Evolutionary conservation across 1,140 invertebrate species (phyloP).

Genomic region (Meloidogyne exigua): DNA sequence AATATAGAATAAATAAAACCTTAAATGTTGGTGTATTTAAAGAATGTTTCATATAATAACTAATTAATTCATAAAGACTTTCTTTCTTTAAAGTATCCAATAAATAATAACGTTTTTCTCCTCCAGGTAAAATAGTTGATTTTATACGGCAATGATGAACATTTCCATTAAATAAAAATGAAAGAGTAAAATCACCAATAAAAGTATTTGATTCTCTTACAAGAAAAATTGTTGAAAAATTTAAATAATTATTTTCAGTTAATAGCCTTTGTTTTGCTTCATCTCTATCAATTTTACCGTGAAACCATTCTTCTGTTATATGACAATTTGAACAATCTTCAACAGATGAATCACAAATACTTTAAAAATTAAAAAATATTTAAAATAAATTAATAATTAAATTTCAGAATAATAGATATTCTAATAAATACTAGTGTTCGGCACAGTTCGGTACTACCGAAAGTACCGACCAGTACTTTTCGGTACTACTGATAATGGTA

Average conservation of each 20-base stretch:
- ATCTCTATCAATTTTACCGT: conserved; percentile 57
- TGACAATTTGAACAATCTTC: conserved; percentile 61
- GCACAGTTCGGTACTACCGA: too few relatives aligned
- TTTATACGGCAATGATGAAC: conserved; percentile 59
- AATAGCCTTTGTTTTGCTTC: conserved; percentile 51
- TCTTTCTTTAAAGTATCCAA: conserved; percentile 57
- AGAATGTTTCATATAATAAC: conserved; percentile 59
- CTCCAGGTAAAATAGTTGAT: conserved; percentile 26
- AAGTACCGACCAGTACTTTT: too few relatives aligned
- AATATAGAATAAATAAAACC: conserved; percentile 4
- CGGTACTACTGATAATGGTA: too few relatives aligned
- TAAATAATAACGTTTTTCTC: conserved; percentile 59
- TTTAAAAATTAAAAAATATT: conserved; percentile 30
- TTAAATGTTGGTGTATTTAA: conserved; percentile 54
- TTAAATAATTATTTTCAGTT: conserved; percentile 43
- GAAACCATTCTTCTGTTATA: conserved; percentile 63
- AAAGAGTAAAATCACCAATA: conserved; percentile 62
- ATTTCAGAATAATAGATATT: too few relatives aligned
- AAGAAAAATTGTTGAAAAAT: conserved; percentile 50
- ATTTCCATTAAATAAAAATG: conserved; percentile 48
- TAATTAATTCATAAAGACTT: conserved; percentile 62
- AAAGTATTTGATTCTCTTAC: conserved; percentile 61
- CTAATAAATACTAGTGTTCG: too few relatives aligned
- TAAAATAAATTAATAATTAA: background rate
- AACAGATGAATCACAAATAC: conserved; percentile 40